phyloP scores from a whole-genome alignment of 1,140 invertebrate species.

The Drosophila bocqueti region DNA sequence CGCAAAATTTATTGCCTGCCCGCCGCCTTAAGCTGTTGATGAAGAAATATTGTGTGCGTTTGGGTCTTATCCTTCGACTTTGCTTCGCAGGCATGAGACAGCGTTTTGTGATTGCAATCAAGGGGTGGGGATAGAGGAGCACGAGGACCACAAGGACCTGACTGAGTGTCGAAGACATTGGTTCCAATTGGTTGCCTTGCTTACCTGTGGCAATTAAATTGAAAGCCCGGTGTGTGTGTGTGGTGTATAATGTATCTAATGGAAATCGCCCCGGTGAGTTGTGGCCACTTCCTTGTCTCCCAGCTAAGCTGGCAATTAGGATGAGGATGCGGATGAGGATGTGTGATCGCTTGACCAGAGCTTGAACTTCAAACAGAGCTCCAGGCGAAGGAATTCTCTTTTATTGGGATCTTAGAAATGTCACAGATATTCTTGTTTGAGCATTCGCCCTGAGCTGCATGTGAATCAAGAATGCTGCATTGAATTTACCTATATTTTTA shows the following conservation, averaged over 20 bases:
- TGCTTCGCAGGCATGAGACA: slow-evolving; percentile 60
- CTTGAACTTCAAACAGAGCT: background rate
- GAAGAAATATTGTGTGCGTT: slow-evolving; percentile 78
- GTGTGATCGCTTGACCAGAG: slow-evolving; percentile 26
- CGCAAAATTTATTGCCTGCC: slow-evolving; percentile 82
- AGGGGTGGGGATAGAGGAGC: background rate
- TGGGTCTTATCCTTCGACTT: slow-evolving; percentile 38
- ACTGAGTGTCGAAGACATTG: slow-evolving; percentile 45
- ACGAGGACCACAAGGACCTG: slow-evolving; percentile 22
- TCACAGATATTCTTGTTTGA: background rate
- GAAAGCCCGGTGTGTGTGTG: slow-evolving; percentile 25
- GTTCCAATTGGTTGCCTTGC: slow-evolving; percentile 33
- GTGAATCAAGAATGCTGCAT: background rate
- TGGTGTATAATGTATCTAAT: slow-evolving; percentile 40
- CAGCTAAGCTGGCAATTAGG: slow-evolving; percentile 44
- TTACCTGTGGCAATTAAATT: slow-evolving; percentile 61
- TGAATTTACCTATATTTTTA: background rate
- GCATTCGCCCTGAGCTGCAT: background rate
- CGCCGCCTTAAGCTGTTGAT: slow-evolving; percentile 82
- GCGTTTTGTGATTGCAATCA: slow-evolving; percentile 68
- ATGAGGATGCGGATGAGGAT: slow-evolving; percentile 14
- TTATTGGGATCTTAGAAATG: background rate
- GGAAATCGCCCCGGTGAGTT: slow-evolving; percentile 44
- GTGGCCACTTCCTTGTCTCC: slow-evolving; percentile 25
- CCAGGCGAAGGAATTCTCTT: background rate